Conservation (phyloP, 2,797 vertebrate genomes). For the Hydrocynus forskahlii region DNA sequence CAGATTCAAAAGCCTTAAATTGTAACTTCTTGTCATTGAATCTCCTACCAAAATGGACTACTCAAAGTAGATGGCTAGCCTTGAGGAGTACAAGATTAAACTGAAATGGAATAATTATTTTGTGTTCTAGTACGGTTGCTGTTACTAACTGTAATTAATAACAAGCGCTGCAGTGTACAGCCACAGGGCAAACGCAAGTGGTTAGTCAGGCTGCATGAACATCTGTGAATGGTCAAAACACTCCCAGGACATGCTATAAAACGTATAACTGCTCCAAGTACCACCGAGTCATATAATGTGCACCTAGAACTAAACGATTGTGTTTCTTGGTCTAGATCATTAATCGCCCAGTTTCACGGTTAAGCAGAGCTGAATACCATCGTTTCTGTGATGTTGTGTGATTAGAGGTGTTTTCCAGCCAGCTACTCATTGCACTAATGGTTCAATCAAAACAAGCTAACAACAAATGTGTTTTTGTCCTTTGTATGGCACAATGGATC, state of each 20-base stretch:
- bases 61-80: not conserved
- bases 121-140: not conserved
- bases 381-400: not conserved
- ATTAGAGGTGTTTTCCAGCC: not conserved
- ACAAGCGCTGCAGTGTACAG: not conserved
- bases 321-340: not conserved
- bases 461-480: not conserved
- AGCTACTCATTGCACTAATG: not conserved
- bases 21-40: conserved; percentile 6
- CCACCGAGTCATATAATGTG: not conserved
- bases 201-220: not conserved
- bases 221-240: not conserved
- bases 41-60: conserved; percentile 2
- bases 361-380: not conserved
- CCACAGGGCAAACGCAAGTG: not conserved
- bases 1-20: conserved; percentile 4
- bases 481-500: not conserved
- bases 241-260: not conserved
- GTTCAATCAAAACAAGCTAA: not conserved
- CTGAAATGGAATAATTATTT: conserved; percentile 20
- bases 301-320: not conserved
- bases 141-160: conserved; percentile 16
- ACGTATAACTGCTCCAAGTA: not conserved
- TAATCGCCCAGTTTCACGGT: not conserved
- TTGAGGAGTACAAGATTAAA: not conserved